phyloP scores from a whole-genome alignment of 2,888 invertebrate species.

The Andrena trimmerana region DNA sequence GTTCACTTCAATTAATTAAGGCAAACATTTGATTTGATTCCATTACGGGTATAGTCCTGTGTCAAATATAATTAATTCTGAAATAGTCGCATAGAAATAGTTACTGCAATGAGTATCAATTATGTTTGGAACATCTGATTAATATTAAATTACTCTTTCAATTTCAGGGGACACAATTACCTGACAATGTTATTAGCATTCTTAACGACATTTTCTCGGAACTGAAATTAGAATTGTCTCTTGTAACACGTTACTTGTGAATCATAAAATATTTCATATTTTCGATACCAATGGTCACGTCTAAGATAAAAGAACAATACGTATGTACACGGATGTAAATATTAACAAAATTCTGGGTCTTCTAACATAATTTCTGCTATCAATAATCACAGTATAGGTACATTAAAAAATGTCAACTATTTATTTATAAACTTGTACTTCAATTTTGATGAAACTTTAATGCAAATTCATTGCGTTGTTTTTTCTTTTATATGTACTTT shows the following conservation, averaged over 20 bases:
- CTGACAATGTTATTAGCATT: too few relatives aligned
- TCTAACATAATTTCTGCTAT: too few relatives aligned
- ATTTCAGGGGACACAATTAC: too few relatives aligned
- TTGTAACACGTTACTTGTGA: not conserved
- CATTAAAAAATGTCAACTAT: too few relatives aligned
- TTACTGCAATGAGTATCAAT: not conserved
- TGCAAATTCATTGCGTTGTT: not conserved
- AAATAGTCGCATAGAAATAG: not conserved
- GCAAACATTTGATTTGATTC: not conserved
- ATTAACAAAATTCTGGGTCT: too few relatives aligned
- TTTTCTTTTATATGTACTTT: not conserved
- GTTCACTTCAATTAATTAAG: not conserved
- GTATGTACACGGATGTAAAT: not conserved
- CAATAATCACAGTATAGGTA: too few relatives aligned
- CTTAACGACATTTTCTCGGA: not conserved
- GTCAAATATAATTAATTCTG: slow-evolving; percentile 3
- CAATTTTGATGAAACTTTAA: not conserved
- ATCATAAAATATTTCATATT: not conserved
- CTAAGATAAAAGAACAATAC: not conserved
- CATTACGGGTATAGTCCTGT: not conserved
- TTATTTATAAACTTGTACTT: too few relatives aligned
- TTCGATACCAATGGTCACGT: not conserved
- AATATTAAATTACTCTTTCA: not conserved
- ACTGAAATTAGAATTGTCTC: not conserved
- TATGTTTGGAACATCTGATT: not conserved